phyloP scores from a whole-genome alignment of 1,140 invertebrate species.

The Drosophila virilis region DNA sequence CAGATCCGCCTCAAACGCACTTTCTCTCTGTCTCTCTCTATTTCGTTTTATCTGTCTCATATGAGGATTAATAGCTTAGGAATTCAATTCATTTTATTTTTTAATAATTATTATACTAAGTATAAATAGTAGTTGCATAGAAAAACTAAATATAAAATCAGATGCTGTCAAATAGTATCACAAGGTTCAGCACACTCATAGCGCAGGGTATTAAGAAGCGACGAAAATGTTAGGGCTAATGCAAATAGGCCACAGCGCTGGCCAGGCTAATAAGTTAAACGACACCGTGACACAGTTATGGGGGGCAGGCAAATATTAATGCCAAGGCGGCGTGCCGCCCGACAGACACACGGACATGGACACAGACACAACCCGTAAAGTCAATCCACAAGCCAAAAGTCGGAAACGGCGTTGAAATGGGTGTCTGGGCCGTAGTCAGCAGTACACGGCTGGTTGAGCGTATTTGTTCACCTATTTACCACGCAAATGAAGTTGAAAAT shows the following conservation, averaged over 20 bases:
- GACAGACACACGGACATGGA: conserved; percentile 24
- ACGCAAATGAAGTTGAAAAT: conserved; percentile 83
- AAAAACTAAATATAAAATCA: not conserved
- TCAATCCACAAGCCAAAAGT: conserved; percentile 12
- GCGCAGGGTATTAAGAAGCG: conserved; percentile 5
- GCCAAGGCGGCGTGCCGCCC: conserved; percentile 71
- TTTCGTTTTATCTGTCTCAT: not conserved
- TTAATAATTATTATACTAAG: not conserved
- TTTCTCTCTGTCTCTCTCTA: not conserved
- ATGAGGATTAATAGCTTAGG: too few relatives aligned
- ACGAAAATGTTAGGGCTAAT: conserved; percentile 57
- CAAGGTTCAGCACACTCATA: not conserved
- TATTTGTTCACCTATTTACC: conserved; percentile 81
- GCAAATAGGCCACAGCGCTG: conserved; percentile 72
- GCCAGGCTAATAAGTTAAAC: conserved; percentile 77
- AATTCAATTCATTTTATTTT: too few relatives aligned
- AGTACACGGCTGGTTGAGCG: conserved; percentile 52
- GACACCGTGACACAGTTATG: conserved; percentile 74
- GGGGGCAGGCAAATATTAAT: conserved; percentile 64
- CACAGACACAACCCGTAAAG: conserved; percentile 18
- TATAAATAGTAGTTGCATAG: not conserved
- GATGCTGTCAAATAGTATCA: not conserved
- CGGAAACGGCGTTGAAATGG: not conserved
- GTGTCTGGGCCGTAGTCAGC: not conserved
- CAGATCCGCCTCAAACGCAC: not conserved